Base-by-base conservation (phyloP, 2,888 invertebrate genomes). In the Phoronis australis region DNA sequence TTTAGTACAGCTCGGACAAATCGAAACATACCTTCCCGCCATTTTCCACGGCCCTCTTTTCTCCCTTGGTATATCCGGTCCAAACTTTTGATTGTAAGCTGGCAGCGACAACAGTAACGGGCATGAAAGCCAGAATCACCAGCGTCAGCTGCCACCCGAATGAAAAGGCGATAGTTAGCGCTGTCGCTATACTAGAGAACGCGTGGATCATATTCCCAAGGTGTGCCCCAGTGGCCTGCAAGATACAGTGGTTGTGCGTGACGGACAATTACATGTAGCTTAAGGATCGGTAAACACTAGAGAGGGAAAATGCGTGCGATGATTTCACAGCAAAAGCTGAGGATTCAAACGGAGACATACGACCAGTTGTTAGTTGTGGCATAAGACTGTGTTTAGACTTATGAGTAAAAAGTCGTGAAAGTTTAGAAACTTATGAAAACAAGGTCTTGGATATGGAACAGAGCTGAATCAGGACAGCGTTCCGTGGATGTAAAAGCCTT, bases 1-100 rank as follows among this genome's bases (percentile, higher is more conserved):
- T n/a, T n/a, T n/a, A n/a, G n/a, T n/a, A n/a, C n/a, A n/a, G n/a
- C n/a, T n/a, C n/a, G n/a, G n/a, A n/a, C n/a, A n/a, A n/a, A n/a
- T n/a, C n/a, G n/a, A n/a, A n/a, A n/a, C n/a, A n/a, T 64, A 82
- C 81, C 65, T 79, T 78, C 45, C 81, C 81, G 31, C 82, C 81
- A 52, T 78, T 76, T 53, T 80, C 80, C 69, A 80, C 71, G 2
- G 77, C 65, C 37, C 66, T 69, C 5, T 76, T 74, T 61, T 80
- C 80, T 46, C 73, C 52, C 42, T 55, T 59, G 22, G 60, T 54
- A 22, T 62, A 60, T n/a, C 66, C 65, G 4, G 52, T 51, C 4
- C 60, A 22, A 5, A 62, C 50, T 43, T 56, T 53, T 25, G 55
- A 52, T 45, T 69, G 65, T 3, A 68, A 47, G 15, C 68, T 55